Conservation (phyloP, 2,888 invertebrate species). For the Drosophila falleni region DNA sequence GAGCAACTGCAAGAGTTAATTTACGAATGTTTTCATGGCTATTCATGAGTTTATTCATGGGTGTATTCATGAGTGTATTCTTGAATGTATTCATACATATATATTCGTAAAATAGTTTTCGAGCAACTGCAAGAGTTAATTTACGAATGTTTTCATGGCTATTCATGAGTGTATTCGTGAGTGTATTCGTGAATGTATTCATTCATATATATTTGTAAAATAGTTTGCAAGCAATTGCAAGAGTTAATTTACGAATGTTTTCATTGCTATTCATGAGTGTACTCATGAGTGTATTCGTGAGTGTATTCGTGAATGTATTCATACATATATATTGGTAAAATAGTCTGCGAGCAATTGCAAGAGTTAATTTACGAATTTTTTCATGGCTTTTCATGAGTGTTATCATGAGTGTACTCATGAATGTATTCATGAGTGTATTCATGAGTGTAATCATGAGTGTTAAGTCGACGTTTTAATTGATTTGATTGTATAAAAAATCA, state of each 20-base stretch:
- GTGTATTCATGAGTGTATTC: constrained; percentile 11
- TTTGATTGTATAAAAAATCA: constrained; percentile 12
- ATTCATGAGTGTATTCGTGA: too few relatives aligned
- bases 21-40: constrained; percentile 10
- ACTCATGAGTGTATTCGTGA: too few relatives aligned
- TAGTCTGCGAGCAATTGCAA: background rate
- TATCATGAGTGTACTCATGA: constrained; percentile 9
- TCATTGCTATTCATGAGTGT: too few relatives aligned
- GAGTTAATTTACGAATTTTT: constrained; percentile 1
- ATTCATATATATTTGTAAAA: too few relatives aligned
- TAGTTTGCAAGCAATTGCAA: too few relatives aligned
- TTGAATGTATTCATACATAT: too few relatives aligned
- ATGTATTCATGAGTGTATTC: constrained; percentile 8
- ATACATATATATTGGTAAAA: background rate
- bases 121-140: too few relatives aligned
- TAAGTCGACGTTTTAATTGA: constrained; percentile 20
- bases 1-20: background rate
- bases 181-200: too few relatives aligned
- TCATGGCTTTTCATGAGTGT: constrained; percentile 10
- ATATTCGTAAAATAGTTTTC: too few relatives aligned
- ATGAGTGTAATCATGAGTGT: constrained; percentile 4
- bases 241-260: too few relatives aligned
- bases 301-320: constrained; percentile 11
- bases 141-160: too few relatives aligned
- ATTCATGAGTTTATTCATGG: too few relatives aligned